Conservation (phyloP, 2,113 vertebrate species). For the Pseudois nayaur region DNA sequence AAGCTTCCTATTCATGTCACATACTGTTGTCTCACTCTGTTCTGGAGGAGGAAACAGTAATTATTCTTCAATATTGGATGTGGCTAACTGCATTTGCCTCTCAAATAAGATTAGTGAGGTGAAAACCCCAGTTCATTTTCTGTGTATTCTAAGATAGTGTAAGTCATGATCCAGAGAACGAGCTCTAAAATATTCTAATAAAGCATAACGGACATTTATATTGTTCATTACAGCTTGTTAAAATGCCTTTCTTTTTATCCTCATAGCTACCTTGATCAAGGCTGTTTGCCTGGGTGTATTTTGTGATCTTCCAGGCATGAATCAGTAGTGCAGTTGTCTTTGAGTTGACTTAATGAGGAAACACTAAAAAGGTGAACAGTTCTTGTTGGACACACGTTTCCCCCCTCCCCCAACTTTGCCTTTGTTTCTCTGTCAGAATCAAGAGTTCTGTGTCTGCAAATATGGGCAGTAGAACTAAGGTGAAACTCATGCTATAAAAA, state of each 20-base stretch:
- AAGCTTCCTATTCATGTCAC: neutral
- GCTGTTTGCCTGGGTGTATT: neutral
- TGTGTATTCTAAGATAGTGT: neutral
- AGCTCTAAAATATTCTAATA: neutral
- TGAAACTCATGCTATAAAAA: neutral
- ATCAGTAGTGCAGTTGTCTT: neutral
- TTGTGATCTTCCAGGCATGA: neutral
- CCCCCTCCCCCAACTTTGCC: neutral
- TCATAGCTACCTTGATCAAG: neutral
- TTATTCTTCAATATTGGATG: conserved; percentile 7
- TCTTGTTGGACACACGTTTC: neutral
- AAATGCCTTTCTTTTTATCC: neutral
- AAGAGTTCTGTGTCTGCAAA: neutral
- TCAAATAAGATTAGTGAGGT: conserved; percentile 19
- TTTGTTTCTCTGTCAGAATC: neutral
- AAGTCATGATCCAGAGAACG: neutral
- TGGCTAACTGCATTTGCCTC: neutral
- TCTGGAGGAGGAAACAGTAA: neutral
- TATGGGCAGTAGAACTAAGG: neutral
- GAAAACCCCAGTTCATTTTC: conserved; percentile 23
- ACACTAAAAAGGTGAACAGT: neutral
- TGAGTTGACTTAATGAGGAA: neutral
- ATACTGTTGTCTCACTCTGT: neutral
- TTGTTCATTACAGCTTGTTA: neutral
- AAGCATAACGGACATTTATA: neutral